Evolutionary conservation across 2,113 vertebrate species (phyloP).

Genomic region (Proteles cristata): DNA sequence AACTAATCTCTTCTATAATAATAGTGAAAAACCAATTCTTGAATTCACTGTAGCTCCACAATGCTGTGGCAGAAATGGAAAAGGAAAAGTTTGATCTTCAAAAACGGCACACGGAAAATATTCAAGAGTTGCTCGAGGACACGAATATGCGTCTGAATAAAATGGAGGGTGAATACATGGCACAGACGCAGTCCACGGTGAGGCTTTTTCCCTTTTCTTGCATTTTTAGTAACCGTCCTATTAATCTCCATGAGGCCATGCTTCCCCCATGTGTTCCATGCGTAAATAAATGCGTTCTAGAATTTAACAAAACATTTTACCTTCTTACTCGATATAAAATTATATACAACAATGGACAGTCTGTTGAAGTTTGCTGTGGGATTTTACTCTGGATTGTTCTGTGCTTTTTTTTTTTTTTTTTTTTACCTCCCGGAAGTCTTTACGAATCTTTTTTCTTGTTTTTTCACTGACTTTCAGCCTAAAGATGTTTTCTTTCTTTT

Average conservation of each 20-base stretch:
- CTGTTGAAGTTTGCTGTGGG: background rate
- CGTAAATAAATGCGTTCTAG: background rate
- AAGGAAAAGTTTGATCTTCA: constrained; percentile 94
- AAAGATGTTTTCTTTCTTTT: background rate
- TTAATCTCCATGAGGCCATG: background rate
- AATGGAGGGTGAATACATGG: constrained; percentile 92
- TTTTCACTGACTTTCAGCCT: background rate
- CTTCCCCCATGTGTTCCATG: background rate
- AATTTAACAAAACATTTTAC: background rate
- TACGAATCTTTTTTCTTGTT: background rate
- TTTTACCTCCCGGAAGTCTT: background rate
- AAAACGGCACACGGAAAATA: constrained; percentile 93
- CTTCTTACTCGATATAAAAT: background rate
- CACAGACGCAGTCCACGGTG: constrained; percentile 90
- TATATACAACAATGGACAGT: accelerated
- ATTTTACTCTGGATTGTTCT: background rate
- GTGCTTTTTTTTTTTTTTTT: background rate
- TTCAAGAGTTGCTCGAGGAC: constrained; percentile 94
- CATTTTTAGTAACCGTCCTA: background rate
- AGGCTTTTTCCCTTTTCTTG: constrained; percentile 68
- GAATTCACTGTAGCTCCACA: constrained; percentile 88
- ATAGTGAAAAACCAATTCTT: background rate
- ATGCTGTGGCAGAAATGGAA: constrained; percentile 91
- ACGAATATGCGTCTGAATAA: constrained; percentile 91
- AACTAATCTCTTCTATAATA: accelerated